phyloP scores from a whole-genome alignment of 2,888 invertebrate genomes.

The Cheilosia pagana region DNA sequence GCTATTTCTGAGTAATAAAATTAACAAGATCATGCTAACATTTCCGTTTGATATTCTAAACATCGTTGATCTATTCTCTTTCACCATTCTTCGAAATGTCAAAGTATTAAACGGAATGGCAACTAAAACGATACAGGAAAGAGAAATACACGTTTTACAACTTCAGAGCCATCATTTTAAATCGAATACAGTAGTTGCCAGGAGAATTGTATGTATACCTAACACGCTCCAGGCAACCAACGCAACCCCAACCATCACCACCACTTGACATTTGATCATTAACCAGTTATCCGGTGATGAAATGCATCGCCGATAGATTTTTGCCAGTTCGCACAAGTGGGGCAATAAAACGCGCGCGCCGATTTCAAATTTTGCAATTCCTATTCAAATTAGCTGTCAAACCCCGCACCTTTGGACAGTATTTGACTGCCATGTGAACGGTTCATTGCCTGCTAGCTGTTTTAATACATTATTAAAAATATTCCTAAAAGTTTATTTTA shows the following conservation, averaged over 20 bases:
- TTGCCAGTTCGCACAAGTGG: neutral
- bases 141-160: conserved; percentile 14
- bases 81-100: conserved; percentile 23
- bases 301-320: conserved; percentile 10
- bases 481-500: conserved; percentile 2
- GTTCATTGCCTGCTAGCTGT: neutral
- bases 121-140: conserved; percentile 4
- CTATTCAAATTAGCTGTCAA: conserved; percentile 20
- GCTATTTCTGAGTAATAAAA: conserved; percentile 2
- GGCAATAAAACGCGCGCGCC: no score
- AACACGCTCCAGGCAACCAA: conserved; percentile 7
- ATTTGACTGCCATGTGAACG: neutral
- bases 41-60: neutral
- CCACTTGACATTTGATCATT: conserved; percentile 57
- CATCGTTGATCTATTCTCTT: neutral
- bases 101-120: conserved; percentile 13
- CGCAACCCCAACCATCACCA: no score
- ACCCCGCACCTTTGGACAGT: no score
- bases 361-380: conserved; percentile 39
- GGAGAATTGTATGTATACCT: neutral
- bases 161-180: neutral
- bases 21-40: neutral
- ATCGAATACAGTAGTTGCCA: conserved; percentile 10
- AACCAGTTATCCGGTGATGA: conserved; percentile 31
- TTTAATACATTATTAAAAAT: neutral